These are phyloP conservation scores for Glyptemys insculpta DNA, from an alignment of 2,797 vertebrate species.

Conservation along the genomic window DNA sequence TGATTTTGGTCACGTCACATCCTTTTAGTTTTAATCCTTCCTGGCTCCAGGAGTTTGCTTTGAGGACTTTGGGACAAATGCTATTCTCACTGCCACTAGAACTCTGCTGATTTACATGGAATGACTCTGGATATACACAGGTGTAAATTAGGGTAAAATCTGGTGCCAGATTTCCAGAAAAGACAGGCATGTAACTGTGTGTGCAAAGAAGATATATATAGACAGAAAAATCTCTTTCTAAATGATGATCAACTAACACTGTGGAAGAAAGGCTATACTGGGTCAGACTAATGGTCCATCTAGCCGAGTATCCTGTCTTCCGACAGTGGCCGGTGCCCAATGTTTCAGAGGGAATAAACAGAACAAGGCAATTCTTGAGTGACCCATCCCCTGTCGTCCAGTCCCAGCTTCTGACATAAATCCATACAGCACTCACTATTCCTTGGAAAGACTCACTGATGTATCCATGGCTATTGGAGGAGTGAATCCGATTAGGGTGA, in stretches of 20 bases:
- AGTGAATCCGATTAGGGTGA: background rate
- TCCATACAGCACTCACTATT: too few species aligned
- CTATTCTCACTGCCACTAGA: background rate
- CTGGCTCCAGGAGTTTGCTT: background rate
- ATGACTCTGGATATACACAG: background rate
- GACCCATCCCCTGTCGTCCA: too few species aligned
- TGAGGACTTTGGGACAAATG: background rate
- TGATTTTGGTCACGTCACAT: background rate
- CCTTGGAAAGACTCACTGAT: background rate
- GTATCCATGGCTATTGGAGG: background rate
- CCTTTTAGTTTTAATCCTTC: background rate
- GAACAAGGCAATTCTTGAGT: too few species aligned
- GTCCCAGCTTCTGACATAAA: too few species aligned
- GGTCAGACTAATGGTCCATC: too few species aligned
- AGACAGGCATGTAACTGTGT: background rate
- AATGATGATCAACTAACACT: background rate
- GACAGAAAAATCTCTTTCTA: background rate
- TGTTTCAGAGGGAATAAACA: too few species aligned
- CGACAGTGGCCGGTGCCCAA: too few species aligned
- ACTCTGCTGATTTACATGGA: background rate
- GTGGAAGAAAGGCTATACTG: too few species aligned
- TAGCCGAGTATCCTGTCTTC: too few species aligned
- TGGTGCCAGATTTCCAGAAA: background rate
- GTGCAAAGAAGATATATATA: background rate
- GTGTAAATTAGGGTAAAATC: background rate